Evolutionary conservation across 2,888 invertebrate species (phyloP).

Genomic region (Synanthedon andrenaeformis): DNA sequence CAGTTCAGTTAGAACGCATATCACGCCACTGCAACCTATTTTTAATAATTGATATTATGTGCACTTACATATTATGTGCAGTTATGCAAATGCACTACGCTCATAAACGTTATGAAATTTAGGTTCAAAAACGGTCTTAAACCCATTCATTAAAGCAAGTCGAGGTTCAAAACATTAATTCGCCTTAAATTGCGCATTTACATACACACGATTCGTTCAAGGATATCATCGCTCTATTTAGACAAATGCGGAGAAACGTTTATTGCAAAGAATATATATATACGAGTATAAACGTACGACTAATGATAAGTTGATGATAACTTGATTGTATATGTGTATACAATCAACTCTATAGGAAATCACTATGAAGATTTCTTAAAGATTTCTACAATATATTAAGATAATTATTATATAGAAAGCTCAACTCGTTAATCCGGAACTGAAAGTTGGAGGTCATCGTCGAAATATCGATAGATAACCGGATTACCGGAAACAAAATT

Average conservation of each 20-base stretch:
- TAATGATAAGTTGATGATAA: neutral
- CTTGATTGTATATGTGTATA: neutral
- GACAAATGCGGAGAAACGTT: slow-evolving; percentile 14
- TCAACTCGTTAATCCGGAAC: slow-evolving; percentile 15
- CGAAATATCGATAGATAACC: slow-evolving; percentile 27
- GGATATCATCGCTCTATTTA: slow-evolving; percentile 26
- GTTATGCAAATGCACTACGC: too few relatives aligned
- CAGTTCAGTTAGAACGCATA: too few relatives aligned
- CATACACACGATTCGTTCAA: slow-evolving; percentile 45
- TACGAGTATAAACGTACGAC: neutral
- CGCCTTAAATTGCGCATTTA: slow-evolving; percentile 43
- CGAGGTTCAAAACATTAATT: slow-evolving; percentile 6
- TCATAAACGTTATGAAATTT: too few relatives aligned
- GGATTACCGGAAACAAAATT: slow-evolving; percentile 35
- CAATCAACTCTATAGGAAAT: too few relatives aligned
- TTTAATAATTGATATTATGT: neutral
- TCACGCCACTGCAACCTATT: neutral
- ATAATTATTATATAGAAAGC: neutral
- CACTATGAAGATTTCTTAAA: too few relatives aligned
- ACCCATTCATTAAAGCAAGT: too few relatives aligned
- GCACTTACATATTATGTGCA: neutral
- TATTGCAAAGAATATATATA: slow-evolving; percentile 5
- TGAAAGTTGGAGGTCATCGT: slow-evolving; percentile 22
- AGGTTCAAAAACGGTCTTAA: too few relatives aligned
- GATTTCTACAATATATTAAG: too few relatives aligned